Conservation (phyloP, 2,797 vertebrate genomes). For the Amazona finschi region DNA sequence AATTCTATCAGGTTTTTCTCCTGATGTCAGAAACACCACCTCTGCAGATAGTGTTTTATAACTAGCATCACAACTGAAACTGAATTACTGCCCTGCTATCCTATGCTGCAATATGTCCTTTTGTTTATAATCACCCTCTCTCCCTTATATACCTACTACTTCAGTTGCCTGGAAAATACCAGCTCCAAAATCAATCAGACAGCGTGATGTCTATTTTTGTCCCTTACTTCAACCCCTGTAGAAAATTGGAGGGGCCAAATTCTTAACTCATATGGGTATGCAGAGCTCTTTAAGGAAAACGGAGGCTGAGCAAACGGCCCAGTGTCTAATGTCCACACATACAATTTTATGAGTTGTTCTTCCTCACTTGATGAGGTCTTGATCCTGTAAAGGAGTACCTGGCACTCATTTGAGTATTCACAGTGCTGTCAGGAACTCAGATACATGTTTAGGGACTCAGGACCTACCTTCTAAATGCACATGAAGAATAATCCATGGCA, state of each 20-base stretch:
- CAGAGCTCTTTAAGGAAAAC: not conserved
- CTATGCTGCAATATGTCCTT: conserved; percentile 16
- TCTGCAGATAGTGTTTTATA: conserved; percentile 66
- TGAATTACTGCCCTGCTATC: conserved; percentile 63
- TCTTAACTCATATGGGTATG: not conserved
- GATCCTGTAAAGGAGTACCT: not conserved
- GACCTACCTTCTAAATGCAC: not conserved
- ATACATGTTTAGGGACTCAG: not conserved
- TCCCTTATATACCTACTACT: not conserved
- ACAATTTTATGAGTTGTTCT: not conserved
- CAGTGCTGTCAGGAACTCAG: not conserved
- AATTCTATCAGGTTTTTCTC: conserved; percentile 74
- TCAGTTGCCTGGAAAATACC: conserved; percentile 15
- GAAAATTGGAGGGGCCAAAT: not conserved
- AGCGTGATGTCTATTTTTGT: conserved; percentile 3
- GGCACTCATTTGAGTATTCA: not conserved
- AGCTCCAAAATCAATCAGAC: conserved; percentile 55
- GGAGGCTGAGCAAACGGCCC: not conserved
- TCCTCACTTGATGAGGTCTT: not conserved
- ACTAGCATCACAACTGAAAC: conserved; percentile 44
- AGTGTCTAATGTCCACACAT: not conserved
- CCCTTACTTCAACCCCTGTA: conserved; percentile 3
- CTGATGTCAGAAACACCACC: conserved; percentile 64
- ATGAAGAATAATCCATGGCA: not conserved
- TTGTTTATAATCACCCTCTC: conserved; percentile 29